phyloP scores from a whole-genome alignment of 2,797 vertebrate species.

The Fringilla coelebs region DNA sequence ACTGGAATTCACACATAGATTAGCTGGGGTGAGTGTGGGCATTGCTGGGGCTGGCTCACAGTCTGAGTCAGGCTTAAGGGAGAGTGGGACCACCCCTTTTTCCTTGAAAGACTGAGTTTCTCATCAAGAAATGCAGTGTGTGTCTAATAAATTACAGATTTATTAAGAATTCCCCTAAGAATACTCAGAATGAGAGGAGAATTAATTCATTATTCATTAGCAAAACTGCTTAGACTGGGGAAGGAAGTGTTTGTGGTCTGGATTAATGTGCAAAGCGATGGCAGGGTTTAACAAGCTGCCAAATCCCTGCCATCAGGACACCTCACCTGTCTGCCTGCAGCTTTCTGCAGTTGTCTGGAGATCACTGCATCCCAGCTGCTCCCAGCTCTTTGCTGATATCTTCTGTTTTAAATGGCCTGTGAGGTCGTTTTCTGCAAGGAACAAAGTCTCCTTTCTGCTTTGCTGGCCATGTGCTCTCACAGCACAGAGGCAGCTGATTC shows the following conservation, averaged over 20 bases:
- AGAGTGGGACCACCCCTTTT: not conserved
- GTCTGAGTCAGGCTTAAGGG: not conserved
- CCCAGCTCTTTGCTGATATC: not conserved
- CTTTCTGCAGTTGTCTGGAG: not conserved
- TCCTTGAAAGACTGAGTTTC: not conserved
- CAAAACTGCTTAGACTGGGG: not conserved
- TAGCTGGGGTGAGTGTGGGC: not conserved
- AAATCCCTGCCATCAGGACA: not conserved
- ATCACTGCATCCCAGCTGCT: not conserved
- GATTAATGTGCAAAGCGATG: not conserved
- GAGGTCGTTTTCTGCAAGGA: not conserved
- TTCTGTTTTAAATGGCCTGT: not conserved
- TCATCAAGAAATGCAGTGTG: not conserved
- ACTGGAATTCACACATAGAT: not conserved
- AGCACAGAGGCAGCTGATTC: not conserved
- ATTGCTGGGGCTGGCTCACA: not conserved
- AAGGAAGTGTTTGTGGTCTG: not conserved
- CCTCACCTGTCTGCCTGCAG: not conserved
- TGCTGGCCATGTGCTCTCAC: not conserved
- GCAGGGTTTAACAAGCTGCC: not conserved
- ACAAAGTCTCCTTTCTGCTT: not conserved
- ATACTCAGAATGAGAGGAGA: not conserved
- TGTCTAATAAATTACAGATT: not conserved
- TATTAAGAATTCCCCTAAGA: not conserved
- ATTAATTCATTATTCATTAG: slow-evolving; percentile 22